Conservation (phyloP, 2,888 invertebrate genomes). For the Drosophila longiperda region DNA sequence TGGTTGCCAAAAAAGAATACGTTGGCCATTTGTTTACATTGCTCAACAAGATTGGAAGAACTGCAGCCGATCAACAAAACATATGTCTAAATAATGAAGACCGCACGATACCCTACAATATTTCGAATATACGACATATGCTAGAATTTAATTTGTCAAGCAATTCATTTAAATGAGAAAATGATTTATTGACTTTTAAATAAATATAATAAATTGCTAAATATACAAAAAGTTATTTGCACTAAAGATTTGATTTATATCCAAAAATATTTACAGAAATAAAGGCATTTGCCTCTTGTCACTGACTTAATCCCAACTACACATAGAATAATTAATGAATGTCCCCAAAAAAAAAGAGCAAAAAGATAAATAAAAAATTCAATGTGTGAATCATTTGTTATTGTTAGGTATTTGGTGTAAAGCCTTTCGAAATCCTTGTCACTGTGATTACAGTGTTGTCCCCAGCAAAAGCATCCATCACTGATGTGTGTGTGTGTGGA, state of each 20-base stretch:
- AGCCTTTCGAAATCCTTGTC: conserved; percentile 19
- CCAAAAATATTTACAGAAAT: background rate
- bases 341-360: conserved; percentile 18
- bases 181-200: background rate
- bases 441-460: conserved; percentile 14
- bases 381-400: conserved; percentile 38
- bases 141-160: background rate
- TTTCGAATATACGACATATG: background rate
- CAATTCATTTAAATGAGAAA: background rate
- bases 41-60: background rate
- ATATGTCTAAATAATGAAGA: conserved; percentile 11
- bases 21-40: conserved; percentile 46
- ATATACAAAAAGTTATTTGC: background rate
- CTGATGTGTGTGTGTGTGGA: conserved; percentile 10
- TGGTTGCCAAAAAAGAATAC: conserved; percentile 59
- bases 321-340: conserved; percentile 38
- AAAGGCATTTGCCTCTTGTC: background rate
- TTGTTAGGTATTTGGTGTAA: conserved; percentile 11
- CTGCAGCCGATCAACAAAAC: conserved; percentile 19
- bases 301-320: background rate
- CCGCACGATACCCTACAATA: background rate
- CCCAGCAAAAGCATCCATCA: conserved; percentile 22
- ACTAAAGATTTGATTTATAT: background rate
- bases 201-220: background rate
- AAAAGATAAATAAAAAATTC: conserved; percentile 4